Percentiles rank a stretch among this genome's conserved stretches.
These are phyloP conservation scores for Quadroppia sp. DNA, from an alignment of 2,888 invertebrate genomes.

Conservation along the genomic window DNA sequence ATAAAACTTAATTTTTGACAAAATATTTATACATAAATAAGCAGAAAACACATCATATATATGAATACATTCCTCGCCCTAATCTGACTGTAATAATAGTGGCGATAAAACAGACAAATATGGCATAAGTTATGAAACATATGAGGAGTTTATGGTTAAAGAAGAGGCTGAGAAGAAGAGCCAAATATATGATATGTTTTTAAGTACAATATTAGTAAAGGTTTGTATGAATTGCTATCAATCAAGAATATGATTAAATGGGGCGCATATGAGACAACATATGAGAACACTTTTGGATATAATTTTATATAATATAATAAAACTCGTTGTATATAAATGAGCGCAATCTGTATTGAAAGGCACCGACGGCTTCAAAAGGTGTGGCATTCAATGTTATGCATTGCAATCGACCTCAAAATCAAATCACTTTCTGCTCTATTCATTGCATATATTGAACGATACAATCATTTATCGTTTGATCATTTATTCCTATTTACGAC, in stretches of 20 bases:
- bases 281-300: neutral
- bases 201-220: constrained; percentile 32
- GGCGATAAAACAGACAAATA: constrained; percentile 18
- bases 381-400: constrained; percentile 29
- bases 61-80: constrained; percentile 25
- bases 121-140: constrained; percentile 22
- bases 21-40: neutral
- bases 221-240: constrained; percentile 30
- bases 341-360: constrained; percentile 10
- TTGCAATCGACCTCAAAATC: constrained; percentile 16
- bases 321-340: constrained; percentile 17
- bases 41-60: no score
- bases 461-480: constrained; percentile 16
- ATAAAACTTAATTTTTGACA: no score
- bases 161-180: neutral
- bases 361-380: constrained; percentile 17
- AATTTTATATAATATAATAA: constrained; percentile 24
- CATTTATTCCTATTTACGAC: constrained; percentile 24
- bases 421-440: constrained; percentile 15
- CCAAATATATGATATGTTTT: constrained; percentile 12
- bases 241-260: constrained; percentile 32
- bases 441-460: neutral
- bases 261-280: neutral
- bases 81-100: constrained; percentile 21
- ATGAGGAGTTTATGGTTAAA: neutral